Percentiles rank a stretch among this genome's conserved stretches.
Conservation (phyloP, 2,113 vertebrate species). For the Erythrocercus mccallii region DNA sequence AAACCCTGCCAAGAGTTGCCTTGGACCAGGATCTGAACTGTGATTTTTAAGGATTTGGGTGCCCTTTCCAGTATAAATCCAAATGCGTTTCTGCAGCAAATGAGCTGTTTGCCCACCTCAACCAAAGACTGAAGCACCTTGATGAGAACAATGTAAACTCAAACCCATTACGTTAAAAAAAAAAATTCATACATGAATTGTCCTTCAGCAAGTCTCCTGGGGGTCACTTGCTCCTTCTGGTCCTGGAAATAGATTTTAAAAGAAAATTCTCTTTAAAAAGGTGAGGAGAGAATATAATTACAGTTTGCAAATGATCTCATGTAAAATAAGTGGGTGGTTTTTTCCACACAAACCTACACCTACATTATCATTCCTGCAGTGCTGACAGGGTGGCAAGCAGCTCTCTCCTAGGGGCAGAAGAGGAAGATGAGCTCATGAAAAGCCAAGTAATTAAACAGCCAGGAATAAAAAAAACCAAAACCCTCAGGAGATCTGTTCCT, state of each 20-base stretch:
- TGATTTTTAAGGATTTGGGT: background rate
- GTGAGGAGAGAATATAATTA: background rate
- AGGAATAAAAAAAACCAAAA: background rate
- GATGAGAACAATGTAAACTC: background rate
- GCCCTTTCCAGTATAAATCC: background rate
- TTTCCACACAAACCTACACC: slow-evolving; percentile 31
- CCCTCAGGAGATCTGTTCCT: background rate
- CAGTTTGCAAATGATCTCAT: background rate
- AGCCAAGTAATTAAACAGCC: background rate
- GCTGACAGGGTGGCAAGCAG: slow-evolving; percentile 19
- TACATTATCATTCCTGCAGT: slow-evolving; percentile 53
- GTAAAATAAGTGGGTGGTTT: background rate
- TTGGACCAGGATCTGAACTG: background rate
- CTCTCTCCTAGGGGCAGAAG: slow-evolving; percentile 12
- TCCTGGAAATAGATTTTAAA: slow-evolving; percentile 56
- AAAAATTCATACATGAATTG: slow-evolving; percentile 71
- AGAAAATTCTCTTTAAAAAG: background rate
- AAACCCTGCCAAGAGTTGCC: background rate
- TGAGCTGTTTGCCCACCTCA: background rate
- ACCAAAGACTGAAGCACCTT: background rate
- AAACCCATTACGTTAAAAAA: background rate
- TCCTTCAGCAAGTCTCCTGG: slow-evolving; percentile 74
- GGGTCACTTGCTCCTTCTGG: slow-evolving; percentile 75
- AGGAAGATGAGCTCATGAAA: background rate
- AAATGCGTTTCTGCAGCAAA: background rate